A percentile compares a stretch with the other conserved stretches of the same genome.
phyloP scores from a whole-genome alignment of 1,140 invertebrate species.

The Popillia japonica region DNA sequence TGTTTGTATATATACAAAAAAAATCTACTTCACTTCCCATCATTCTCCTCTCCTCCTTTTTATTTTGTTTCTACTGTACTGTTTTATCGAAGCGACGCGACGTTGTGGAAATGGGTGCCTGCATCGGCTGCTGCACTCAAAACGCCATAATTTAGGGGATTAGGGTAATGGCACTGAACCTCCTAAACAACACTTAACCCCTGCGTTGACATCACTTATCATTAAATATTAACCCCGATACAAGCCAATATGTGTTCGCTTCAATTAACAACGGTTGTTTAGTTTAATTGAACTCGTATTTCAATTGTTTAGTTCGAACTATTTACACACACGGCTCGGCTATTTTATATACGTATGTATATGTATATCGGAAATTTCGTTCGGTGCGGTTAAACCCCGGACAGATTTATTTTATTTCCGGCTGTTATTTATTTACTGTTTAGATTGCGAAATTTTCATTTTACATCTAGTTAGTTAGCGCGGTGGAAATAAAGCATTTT shows the following conservation, averaged over 20 bases:
- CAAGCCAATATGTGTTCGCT: constrained; percentile 53
- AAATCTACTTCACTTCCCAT: too few species aligned
- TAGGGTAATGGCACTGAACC: constrained; percentile 45
- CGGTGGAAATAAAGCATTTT: too few species aligned
- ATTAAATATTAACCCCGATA: constrained; percentile 55
- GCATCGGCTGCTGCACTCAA: constrained; percentile 29
- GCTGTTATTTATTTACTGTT: neutral
- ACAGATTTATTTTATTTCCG: constrained; percentile 22
- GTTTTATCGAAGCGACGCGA: constrained; percentile 7
- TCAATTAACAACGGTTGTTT: constrained; percentile 54
- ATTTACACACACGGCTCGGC: constrained; percentile 36
- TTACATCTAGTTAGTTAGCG: too few species aligned
- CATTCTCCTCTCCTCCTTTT: too few species aligned
- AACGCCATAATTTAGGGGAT: constrained; percentile 40
- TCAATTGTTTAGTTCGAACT: constrained; percentile 46
- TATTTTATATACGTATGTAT: neutral
- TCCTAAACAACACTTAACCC: constrained; percentile 55
- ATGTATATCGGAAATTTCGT: constrained; percentile 33
- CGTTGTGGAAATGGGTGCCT: constrained; percentile 14
- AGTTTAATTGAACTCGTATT: constrained; percentile 54
- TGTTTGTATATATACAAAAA: too few species aligned
- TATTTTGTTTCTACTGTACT: neutral
- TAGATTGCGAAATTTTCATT: neutral
- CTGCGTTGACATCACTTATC: constrained; percentile 54
- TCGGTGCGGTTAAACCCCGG: constrained; percentile 1